Evolutionary conservation across 2,113 vertebrate genomes (phyloP).

Genomic region (Nestor notabilis): DNA sequence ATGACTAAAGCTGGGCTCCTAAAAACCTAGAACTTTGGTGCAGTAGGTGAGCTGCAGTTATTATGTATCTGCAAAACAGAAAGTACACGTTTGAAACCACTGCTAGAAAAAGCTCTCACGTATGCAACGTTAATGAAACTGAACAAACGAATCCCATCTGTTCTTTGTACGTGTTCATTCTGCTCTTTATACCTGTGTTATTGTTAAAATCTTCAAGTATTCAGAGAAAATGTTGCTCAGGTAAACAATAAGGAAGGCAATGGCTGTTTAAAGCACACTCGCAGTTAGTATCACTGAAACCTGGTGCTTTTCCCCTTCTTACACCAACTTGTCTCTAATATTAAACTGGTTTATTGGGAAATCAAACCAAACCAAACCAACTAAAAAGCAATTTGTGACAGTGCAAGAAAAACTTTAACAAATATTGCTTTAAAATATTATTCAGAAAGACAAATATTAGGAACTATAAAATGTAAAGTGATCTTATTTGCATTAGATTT

Average conservation of each 20-base stretch:
- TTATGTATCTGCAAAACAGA: constrained; percentile 69
- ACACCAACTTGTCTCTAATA: constrained; percentile 71
- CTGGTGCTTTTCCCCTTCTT: constrained; percentile 65
- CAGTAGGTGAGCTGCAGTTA: constrained; percentile 77
- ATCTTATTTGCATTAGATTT: constrained; percentile 80
- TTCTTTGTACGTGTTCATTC: constrained; percentile 69
- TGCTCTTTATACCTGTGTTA: constrained; percentile 76
- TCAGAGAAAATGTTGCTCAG: constrained; percentile 79
- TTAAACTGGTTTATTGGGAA: constrained; percentile 57
- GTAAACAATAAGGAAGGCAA: constrained; percentile 80
- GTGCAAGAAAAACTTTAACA: constrained; percentile 77
- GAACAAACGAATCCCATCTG: constrained; percentile 61
- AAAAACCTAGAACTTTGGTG: constrained; percentile 78
- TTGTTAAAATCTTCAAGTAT: constrained; percentile 81
- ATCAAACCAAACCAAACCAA: constrained; percentile 44
- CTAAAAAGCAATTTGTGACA: constrained; percentile 75
- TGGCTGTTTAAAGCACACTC: constrained; percentile 73
- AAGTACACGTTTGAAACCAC: constrained; percentile 65
- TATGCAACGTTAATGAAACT: constrained; percentile 62
- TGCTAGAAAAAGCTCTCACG: constrained; percentile 74
- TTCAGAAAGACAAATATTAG: constrained; percentile 78
- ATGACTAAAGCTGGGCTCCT: constrained; percentile 81
- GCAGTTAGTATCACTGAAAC: constrained; percentile 64
- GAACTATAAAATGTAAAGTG: constrained; percentile 79
- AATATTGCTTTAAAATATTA: constrained; percentile 80